A percentile compares a stretch with the other conserved stretches of the same genome.
phyloP scores from a whole-genome alignment of 2,888 invertebrate genomes.

The Phanerotoma sp. region DNA sequence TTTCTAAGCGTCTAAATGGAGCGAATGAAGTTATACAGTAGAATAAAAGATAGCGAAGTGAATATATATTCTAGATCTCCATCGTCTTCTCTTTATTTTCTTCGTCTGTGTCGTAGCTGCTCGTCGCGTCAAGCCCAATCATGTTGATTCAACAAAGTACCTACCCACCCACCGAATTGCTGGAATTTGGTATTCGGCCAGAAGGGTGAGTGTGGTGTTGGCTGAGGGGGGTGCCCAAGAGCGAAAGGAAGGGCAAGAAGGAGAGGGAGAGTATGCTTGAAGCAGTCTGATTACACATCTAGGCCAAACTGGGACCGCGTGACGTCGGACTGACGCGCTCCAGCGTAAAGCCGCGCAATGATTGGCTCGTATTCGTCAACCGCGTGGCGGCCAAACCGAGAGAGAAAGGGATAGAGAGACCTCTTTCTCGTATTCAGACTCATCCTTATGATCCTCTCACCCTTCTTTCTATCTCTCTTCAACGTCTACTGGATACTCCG shows the following conservation, averaged over 20 bases:
- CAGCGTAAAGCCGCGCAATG: constrained; percentile 55
- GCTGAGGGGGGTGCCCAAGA: constrained; percentile 27
- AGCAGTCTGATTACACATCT: constrained; percentile 57
- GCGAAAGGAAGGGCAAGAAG: constrained; percentile 36
- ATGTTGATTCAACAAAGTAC: constrained; percentile 58
- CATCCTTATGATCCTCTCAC: constrained; percentile 20
- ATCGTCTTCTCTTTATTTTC: constrained; percentile 10
- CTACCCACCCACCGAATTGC: constrained; percentile 56
- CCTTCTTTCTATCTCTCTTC: constrained; percentile 24
- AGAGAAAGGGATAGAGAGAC: too few species aligned
- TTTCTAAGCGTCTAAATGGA: too few species aligned
- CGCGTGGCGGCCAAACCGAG: constrained; percentile 1
- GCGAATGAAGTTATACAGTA: neutral
- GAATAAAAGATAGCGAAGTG: constrained; percentile 7
- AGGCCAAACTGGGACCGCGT: constrained; percentile 56
- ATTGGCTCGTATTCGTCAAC: constrained; percentile 43
- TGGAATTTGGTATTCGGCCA: constrained; percentile 58
- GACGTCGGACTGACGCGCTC: constrained; percentile 44
- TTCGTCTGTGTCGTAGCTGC: constrained; percentile 32
- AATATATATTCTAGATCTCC: constrained; percentile 2
- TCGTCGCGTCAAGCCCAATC: constrained; percentile 55
- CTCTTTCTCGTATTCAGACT: constrained; percentile 24
- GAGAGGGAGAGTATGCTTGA: constrained; percentile 37
- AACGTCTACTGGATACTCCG: constrained; percentile 1
- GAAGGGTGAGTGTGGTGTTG: constrained; percentile 42